Percentiles rank a stretch among this genome's conserved stretches.
Conservation (phyloP, 2,888 invertebrate genomes). For the Acanthosoma haemorrhoidale region DNA sequence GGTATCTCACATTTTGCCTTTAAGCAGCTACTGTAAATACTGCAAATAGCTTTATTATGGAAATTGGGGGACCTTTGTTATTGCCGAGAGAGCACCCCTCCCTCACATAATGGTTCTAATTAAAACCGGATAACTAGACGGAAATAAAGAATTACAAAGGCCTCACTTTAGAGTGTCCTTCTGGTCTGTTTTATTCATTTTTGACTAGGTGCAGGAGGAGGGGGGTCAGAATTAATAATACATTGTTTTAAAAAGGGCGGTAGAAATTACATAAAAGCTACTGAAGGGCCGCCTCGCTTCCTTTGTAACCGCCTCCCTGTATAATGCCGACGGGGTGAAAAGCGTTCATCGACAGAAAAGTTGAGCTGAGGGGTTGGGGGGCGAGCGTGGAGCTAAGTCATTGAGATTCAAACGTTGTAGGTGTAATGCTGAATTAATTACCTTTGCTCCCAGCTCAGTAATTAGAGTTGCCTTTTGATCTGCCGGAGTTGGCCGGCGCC, state of each 20-base stretch:
- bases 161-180: background rate
- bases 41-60: constrained; percentile 12
- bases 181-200: constrained; percentile 9
- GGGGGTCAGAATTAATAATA: background rate
- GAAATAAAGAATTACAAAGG: constrained; percentile 11
- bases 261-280: background rate
- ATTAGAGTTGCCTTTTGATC: background rate
- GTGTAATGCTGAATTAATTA: background rate
- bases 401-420: background rate
- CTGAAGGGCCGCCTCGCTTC: too few species aligned
- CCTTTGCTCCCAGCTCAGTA: background rate
- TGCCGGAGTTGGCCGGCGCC: background rate
- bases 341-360: background rate
- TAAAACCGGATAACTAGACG: constrained; percentile 1
- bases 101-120: background rate
- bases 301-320: background rate
- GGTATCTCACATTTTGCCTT: background rate
- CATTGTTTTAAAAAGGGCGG: background rate
- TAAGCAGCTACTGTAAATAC: constrained; percentile 2
- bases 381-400: too few species aligned
- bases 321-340: background rate
- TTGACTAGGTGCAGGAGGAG: too few species aligned
- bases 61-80: background rate
- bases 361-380: too few species aligned
- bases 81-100: too few species aligned